These are phyloP conservation scores for Pheosia tremula DNA, from an alignment of 2,888 invertebrate genomes.

Conservation along the genomic window DNA sequence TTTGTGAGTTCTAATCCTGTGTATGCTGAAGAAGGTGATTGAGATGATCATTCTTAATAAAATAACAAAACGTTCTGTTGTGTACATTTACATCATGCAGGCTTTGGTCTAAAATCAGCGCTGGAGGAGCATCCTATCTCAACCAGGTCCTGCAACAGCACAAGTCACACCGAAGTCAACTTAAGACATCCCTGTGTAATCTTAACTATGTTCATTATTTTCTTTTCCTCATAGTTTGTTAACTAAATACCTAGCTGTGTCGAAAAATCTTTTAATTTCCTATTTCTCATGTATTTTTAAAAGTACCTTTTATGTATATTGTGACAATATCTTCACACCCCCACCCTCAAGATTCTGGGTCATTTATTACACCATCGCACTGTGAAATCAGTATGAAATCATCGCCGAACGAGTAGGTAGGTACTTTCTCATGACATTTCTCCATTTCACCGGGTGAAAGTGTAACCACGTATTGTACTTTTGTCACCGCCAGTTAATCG, in stretches of 20 bases:
- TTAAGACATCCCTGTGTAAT: too few relatives aligned
- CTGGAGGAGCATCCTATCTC: too few relatives aligned
- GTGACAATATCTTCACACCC: conserved; percentile 11
- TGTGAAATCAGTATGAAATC: conserved; percentile 64
- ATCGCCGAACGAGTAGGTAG: conserved; percentile 45
- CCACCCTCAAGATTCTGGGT: conserved; percentile 28
- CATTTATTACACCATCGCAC: conserved; percentile 22
- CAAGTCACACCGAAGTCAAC: too few relatives aligned
- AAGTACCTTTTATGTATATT: too few relatives aligned
- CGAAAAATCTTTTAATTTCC: not conserved
- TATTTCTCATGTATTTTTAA: not conserved
- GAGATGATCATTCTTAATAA: too few relatives aligned
- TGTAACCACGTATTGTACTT: conserved; percentile 71
- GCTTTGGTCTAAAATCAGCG: too few relatives aligned
- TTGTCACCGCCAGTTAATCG: conserved; percentile 67
- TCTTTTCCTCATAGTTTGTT: too few relatives aligned
- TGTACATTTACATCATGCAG: not conserved
- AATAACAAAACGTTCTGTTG: conserved; percentile 1
- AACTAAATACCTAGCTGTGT: too few relatives aligned
- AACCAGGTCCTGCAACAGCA: too few relatives aligned
- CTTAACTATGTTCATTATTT: too few relatives aligned
- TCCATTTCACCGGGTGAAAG: conserved; percentile 77
- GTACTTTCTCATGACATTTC: conserved; percentile 60
- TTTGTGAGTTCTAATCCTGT: too few relatives aligned
- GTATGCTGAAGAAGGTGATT: too few relatives aligned